Evolutionary conservation across 2,888 invertebrate genomes (phyloP).

Genomic region (Meiosimyza decipiens): DNA sequence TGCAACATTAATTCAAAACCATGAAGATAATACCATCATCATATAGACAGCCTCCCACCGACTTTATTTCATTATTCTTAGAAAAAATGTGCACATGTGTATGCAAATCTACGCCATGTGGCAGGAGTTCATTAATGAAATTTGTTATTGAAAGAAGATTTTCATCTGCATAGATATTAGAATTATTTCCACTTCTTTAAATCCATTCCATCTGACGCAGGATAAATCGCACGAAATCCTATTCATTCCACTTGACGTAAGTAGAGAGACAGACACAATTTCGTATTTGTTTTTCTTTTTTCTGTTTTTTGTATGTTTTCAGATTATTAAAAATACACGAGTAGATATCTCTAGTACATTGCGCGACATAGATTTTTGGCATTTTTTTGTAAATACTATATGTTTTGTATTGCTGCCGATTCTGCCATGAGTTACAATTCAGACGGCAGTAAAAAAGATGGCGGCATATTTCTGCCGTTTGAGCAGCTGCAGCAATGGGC

Average conservation of each 20-base stretch:
- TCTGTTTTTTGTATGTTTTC: not conserved
- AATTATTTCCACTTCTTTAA: slow-evolving; percentile 1
- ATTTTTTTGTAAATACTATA: too few species aligned
- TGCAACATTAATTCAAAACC: too few species aligned
- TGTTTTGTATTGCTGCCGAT: not conserved
- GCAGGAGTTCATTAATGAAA: slow-evolving; percentile 18
- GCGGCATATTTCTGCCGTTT: slow-evolving; percentile 26
- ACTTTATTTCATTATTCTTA: not conserved
- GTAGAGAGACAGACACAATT: not conserved
- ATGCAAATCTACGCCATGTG: slow-evolving; percentile 20
- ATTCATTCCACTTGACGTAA: not conserved
- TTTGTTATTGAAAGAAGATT: not conserved
- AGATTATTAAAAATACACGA: not conserved
- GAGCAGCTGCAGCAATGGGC: slow-evolving; percentile 16
- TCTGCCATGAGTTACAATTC: not conserved
- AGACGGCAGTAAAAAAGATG: slow-evolving; percentile 23
- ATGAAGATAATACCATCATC: too few species aligned
- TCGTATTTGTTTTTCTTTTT: not conserved
- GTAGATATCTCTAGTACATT: too few species aligned
- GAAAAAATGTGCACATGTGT: not conserved
- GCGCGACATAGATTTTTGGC: too few species aligned
- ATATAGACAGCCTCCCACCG: too few species aligned
- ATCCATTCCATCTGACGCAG: slow-evolving; percentile 20
- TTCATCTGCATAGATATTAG: slow-evolving; percentile 25
- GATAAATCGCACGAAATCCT: not conserved